A percentile compares a stretch with the other conserved stretches of the same genome.
Conservation (phyloP, 92 coral and sea anemone genomes). For the Meandrina meandrites region DNA sequence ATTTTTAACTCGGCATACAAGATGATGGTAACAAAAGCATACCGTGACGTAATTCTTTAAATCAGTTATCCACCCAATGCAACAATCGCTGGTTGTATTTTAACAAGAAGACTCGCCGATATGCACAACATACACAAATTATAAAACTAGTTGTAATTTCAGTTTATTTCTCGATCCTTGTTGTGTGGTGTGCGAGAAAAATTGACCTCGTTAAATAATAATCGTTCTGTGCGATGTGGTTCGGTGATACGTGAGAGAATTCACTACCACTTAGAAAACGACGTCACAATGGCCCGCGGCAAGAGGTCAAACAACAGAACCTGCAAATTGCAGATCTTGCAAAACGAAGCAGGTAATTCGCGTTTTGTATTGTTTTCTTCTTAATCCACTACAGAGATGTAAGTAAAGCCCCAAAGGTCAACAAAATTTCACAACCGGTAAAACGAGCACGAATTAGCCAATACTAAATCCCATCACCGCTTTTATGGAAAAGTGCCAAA, state of each 20-base stretch:
- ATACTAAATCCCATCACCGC: background rate
- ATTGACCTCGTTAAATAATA: background rate
- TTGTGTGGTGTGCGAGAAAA: background rate
- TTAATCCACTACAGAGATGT: background rate
- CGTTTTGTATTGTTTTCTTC: background rate
- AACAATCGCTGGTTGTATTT: background rate
- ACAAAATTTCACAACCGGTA: background rate
- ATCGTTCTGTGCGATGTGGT: background rate
- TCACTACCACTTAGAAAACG: background rate
- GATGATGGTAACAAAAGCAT: background rate
- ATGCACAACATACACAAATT: background rate
- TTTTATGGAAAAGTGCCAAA: constrained; percentile 31
- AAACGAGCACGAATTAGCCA: background rate
- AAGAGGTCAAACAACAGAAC: background rate
- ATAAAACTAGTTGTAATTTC: background rate
- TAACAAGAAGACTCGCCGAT: background rate
- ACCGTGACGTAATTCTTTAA: background rate
- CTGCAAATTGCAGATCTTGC: constrained; percentile 29
- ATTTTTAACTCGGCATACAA: background rate
- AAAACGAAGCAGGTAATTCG: constrained; percentile 9
- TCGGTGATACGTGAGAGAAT: constrained; percentile 30
- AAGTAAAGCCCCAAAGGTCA: background rate
- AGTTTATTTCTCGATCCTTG: background rate
- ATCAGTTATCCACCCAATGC: background rate
- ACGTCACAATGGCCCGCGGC: constrained; percentile 33